Conservation (phyloP, 2,113 vertebrate genomes). For the Gnathonemus longibarbis region DNA sequence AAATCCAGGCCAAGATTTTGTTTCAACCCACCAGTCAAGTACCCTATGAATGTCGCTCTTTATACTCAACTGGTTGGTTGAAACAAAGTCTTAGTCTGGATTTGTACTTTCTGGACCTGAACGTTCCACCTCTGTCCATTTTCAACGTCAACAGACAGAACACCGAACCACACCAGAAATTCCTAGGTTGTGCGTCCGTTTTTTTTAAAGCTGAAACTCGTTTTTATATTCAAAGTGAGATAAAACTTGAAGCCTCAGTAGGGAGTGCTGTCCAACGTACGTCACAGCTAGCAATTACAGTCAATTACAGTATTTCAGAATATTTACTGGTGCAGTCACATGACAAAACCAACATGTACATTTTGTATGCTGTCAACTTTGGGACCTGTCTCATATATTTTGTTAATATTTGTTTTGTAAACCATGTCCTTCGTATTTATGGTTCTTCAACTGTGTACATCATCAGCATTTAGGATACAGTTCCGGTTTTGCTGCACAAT, state of each 20-base stretch:
- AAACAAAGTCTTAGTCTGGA: neutral
- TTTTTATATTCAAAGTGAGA: neutral
- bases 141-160: neutral
- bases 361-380: conserved; percentile 61
- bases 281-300: neutral
- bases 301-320: neutral
- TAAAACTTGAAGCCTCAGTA: neutral
- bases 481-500: neutral
- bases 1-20: neutral
- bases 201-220: neutral
- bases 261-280: neutral
- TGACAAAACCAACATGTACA: conserved; percentile 40
- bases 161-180: neutral
- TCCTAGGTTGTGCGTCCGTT: neutral
- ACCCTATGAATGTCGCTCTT: neutral
- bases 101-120: neutral
- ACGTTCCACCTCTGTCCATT: neutral
- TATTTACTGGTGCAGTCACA: conserved; percentile 27
- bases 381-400: conserved; percentile 60
- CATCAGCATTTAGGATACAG: neutral
- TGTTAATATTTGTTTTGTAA: conserved; percentile 60
- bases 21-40: neutral
- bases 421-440: conserved; percentile 34
- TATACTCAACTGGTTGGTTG: neutral
- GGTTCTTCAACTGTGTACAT: conserved; percentile 15